A percentile compares a stretch with the other conserved stretches of the same genome.
Conservation (phyloP, 2,113 vertebrate species). For the Sprattus sprattus region DNA sequence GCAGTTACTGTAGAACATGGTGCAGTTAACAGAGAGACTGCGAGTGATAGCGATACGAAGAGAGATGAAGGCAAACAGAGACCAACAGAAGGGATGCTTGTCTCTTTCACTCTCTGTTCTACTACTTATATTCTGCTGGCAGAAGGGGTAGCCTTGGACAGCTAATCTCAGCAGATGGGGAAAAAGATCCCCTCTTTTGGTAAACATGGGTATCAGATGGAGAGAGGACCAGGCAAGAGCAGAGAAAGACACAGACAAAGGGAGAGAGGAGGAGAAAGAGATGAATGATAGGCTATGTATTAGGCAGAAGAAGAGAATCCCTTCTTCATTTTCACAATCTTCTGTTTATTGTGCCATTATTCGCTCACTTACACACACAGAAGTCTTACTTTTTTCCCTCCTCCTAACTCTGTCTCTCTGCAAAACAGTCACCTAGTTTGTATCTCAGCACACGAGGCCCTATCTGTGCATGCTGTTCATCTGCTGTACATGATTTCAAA, state of each 20-base stretch:
- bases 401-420: neutral
- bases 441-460: neutral
- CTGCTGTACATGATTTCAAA: neutral
- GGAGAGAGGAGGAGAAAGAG: neutral
- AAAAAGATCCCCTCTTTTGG: constrained; percentile 66
- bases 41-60: constrained; percentile 23
- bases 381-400: no score
- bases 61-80: neutral
- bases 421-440: neutral
- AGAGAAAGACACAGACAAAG: constrained; percentile 22
- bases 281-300: neutral
- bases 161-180: constrained; percentile 73
- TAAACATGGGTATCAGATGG: constrained; percentile 71
- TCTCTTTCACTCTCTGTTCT: neutral
- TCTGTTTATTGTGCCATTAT: neutral
- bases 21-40: neutral
- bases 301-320: neutral
- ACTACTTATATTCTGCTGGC: constrained; percentile 62
- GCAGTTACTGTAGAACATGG: constrained; percentile 69
- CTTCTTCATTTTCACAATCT: neutral
- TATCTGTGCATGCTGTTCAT: neutral
- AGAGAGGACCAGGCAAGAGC: constrained; percentile 23
- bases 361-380: no score
- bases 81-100: neutral
- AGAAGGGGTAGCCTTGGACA: constrained; percentile 67